Base-by-base conservation (phyloP, 1,140 invertebrate genomes). In the Thaumatotibia leucotreta region DNA sequence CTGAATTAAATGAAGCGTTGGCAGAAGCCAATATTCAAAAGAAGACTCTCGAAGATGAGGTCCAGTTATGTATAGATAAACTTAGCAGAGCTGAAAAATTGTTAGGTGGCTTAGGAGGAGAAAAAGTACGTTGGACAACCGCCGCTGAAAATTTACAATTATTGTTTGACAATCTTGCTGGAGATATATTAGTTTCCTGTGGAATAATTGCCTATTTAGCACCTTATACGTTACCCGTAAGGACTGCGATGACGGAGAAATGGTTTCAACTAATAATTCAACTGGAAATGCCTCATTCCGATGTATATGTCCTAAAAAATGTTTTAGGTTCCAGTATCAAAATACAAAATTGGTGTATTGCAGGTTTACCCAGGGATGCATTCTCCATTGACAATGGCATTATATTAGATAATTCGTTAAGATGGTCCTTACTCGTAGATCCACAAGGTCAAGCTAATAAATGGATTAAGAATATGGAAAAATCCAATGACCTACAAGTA, bases 341-440 rank as follows among this genome's bases (percentile, higher is more conserved):
- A 84, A 96, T 97, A 68, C 95, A 96, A 86, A 94, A 95, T 64
- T 98, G 97, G 97, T 96, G 96, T 79, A 96, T 98, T 64, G 93
- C 94, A 69, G 97, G 96, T 0, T 91, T 98, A 68, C 97, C 97
- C 0, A 93, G 95, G 73, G 97, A 98, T 88, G 93, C 93, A 17
- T 98, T 98, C 91, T 98, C 97, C 2, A 95, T 95, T 32, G 97
- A 98, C 79, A 99, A 98, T 92, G 97, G 94, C 70, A 96, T 98
- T 27, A 98, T 98, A 72, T 95, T 97, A 89, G 92, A 95, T 72
- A 95, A 92, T 68, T 95, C 95, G 0, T 94, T 94, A 80, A 91
- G 96, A 75, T 98, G 96, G 94, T 97, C 97, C 10, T 89, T 99
- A 49, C 94, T 98, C 75, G 95, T 98, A 68, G 97, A 98, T 93